phyloP scores from a whole-genome alignment of 2,888 invertebrate species.

The Acrocyrtus sp. region DNA sequence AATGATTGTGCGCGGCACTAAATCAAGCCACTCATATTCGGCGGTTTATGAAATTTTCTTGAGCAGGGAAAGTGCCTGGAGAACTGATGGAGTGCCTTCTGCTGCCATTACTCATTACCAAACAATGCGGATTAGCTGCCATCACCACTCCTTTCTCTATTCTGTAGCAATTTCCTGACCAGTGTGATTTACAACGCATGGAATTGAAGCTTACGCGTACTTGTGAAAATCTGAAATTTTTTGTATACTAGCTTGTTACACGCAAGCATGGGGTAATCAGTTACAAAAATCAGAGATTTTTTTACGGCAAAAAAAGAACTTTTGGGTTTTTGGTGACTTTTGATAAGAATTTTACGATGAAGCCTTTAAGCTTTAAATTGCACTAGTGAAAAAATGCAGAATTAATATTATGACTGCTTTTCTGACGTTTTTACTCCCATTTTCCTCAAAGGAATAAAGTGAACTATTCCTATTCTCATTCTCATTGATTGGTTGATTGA shows the following conservation, averaged over 20 bases:
- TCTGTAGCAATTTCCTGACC: not conserved
- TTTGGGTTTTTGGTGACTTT: constrained; percentile 28
- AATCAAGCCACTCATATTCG: not conserved
- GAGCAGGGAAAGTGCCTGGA: not conserved
- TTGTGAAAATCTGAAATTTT: no score
- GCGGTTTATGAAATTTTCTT: not conserved
- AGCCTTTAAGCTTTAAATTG: no score
- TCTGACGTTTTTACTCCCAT: no score
- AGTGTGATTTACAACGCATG: not conserved
- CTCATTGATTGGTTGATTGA: constrained; percentile 26
- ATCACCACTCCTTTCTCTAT: constrained; percentile 15
- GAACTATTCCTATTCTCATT: no score
- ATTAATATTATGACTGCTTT: no score
- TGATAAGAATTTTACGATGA: no score
- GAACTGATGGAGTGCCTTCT: no score
- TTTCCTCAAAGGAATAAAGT: no score
- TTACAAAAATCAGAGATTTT: constrained; percentile 35
- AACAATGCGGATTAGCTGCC: constrained; percentile 37
- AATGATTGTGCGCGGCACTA: not conserved
- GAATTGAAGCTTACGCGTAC: not conserved
- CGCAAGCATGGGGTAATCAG: constrained; percentile 50
- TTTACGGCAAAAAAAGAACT: constrained; percentile 13
- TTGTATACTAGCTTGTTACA: constrained; percentile 32
- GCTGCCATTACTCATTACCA: constrained; percentile 30
- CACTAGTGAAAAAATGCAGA: no score